A percentile compares a stretch with the other conserved stretches of the same genome.
These are phyloP conservation scores for Luehdorfia chinensis DNA, from an alignment of 1,140 invertebrate species.

Conservation along the genomic window DNA sequence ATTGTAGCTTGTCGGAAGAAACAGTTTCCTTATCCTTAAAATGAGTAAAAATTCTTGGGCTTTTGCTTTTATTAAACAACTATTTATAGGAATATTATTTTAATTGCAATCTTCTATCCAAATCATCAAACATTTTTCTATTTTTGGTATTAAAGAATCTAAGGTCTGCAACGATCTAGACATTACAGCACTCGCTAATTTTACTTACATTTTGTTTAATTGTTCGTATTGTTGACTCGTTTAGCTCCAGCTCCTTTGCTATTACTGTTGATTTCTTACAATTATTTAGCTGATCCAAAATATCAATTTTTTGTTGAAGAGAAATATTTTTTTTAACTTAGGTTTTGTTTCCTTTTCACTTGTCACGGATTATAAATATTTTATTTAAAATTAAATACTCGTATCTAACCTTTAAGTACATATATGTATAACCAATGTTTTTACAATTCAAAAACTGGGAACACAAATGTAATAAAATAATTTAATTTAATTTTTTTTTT, in stretches of 20 bases:
- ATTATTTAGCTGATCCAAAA: constrained; percentile 16
- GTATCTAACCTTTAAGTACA: too few relatives aligned
- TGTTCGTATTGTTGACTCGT: constrained; percentile 17
- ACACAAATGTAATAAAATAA: background rate
- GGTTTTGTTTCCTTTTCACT: background rate
- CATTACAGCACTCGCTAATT: constrained; percentile 7
- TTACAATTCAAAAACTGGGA: too few relatives aligned
- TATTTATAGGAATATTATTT: constrained; percentile 12
- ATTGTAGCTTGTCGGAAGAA: constrained; percentile 6
- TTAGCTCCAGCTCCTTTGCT: constrained; percentile 16
- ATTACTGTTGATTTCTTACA: constrained; percentile 15
- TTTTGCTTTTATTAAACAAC: constrained; percentile 11
- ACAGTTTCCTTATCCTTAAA: constrained; percentile 6
- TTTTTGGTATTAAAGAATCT: constrained; percentile 15
- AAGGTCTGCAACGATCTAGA: constrained; percentile 15
- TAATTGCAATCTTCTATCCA: constrained; percentile 11
- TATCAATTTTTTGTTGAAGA: background rate
- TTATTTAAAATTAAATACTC: background rate
- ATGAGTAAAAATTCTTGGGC: constrained; percentile 7
- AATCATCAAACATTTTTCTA: constrained; percentile 17
- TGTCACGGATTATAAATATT: background rate
- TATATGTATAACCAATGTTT: too few relatives aligned
- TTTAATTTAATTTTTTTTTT: background rate
- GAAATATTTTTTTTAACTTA: background rate
- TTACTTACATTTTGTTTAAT: constrained; percentile 12